phyloP scores from a whole-genome alignment of 2,888 invertebrate genomes.

The Lycophotia porphyrea region DNA sequence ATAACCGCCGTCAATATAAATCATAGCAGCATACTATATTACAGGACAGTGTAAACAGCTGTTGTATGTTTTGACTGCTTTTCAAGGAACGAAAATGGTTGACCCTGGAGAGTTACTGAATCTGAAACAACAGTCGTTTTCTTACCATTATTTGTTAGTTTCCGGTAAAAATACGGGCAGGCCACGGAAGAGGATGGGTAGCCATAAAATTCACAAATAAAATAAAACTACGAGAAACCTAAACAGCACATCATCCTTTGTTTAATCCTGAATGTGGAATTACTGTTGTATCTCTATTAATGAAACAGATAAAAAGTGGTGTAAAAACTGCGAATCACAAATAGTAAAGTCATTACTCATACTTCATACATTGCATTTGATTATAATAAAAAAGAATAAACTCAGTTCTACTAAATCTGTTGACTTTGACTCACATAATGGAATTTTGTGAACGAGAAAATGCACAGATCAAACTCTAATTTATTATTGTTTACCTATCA shows the following conservation, averaged over 20 bases:
- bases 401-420: background rate
- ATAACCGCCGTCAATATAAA: slow-evolving; percentile 39
- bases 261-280: slow-evolving; percentile 14
- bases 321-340: slow-evolving; percentile 10
- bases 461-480: background rate
- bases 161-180: slow-evolving; percentile 14
- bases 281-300: slow-evolving; percentile 1
- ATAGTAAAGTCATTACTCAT: slow-evolving; percentile 18
- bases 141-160: slow-evolving; percentile 20
- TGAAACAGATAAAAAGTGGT: slow-evolving; percentile 7
- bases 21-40: slow-evolving; percentile 24
- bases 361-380: background rate
- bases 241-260: background rate
- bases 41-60: slow-evolving; percentile 44
- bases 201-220: background rate
- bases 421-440: background rate
- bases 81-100: slow-evolving; percentile 46
- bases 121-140: slow-evolving; percentile 17
- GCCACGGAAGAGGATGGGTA: background rate
- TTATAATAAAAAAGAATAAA: slow-evolving; percentile 6
- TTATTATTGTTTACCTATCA: background rate
- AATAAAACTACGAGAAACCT: slow-evolving; percentile 9
- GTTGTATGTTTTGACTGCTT: slow-evolving; percentile 39
- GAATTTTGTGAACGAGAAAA: slow-evolving; percentile 15
- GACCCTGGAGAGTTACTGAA: slow-evolving; percentile 37